Evolutionary conservation across 2,888 invertebrate genomes (phyloP).

Genomic region (Dioctria rufipes): DNA sequence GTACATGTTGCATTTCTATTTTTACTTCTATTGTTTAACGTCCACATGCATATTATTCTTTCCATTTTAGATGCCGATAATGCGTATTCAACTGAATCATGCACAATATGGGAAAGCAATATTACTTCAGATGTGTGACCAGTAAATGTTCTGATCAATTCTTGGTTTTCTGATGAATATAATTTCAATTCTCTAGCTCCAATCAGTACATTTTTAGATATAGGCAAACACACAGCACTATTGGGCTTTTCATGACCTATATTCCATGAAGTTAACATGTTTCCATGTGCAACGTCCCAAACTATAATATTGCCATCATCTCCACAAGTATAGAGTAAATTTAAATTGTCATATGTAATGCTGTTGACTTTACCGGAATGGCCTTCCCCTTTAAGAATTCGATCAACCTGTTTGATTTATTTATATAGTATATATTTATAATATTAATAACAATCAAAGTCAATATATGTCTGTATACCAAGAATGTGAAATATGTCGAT

Average conservation of each 20-base stretch:
- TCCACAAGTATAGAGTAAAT: constrained; percentile 74
- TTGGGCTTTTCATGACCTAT: constrained; percentile 73
- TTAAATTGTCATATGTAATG: constrained; percentile 72
- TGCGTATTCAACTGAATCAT: constrained; percentile 64
- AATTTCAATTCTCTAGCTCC: constrained; percentile 67
- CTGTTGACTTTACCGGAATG: constrained; percentile 74
- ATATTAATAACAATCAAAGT: too few relatives aligned
- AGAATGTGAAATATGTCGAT: too few relatives aligned
- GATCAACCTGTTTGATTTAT: constrained; percentile 64
- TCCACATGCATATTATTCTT: constrained; percentile 69
- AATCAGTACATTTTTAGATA: constrained; percentile 66
- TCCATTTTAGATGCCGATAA: constrained; percentile 69
- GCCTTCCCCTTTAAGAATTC: constrained; percentile 67
- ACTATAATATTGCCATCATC: constrained; percentile 74
- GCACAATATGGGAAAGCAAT: constrained; percentile 69
- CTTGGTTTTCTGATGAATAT: constrained; percentile 76
- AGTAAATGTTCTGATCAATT: constrained; percentile 76
- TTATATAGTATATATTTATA: too few relatives aligned
- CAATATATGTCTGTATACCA: too few relatives aligned
- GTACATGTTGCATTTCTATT: constrained; percentile 74
- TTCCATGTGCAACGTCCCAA: constrained; percentile 72
- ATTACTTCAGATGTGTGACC: constrained; percentile 77
- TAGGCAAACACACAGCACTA: constrained; percentile 68
- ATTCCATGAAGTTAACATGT: constrained; percentile 74
- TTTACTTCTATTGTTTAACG: constrained; percentile 66